A percentile compares a stretch with the other conserved stretches of the same genome.
Conservation (phyloP, 2,113 vertebrate species). For the Vireo altiloquus region DNA sequence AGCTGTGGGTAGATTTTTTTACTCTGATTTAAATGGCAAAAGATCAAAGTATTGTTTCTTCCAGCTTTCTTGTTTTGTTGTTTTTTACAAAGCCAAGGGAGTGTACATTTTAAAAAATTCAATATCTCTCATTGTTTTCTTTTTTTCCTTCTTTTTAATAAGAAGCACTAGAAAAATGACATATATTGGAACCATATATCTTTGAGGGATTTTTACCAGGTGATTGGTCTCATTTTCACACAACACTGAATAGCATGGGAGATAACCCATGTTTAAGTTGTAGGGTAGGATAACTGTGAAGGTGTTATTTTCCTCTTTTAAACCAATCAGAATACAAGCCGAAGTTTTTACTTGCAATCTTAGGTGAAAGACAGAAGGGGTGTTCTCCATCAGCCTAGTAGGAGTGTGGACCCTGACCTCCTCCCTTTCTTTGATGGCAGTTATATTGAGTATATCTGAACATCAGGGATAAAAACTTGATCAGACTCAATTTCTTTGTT, state of each 20-base stretch:
- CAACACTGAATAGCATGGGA: neutral
- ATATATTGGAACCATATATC: neutral
- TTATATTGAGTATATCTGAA: neutral
- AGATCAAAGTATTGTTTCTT: neutral
- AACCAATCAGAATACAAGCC: neutral
- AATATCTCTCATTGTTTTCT: neutral
- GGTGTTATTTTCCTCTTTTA: neutral
- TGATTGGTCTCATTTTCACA: neutral
- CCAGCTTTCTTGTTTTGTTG: neutral
- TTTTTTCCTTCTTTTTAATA: neutral
- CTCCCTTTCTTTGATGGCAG: neutral
- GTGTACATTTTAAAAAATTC: neutral
- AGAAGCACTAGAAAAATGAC: neutral
- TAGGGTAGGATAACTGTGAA: neutral
- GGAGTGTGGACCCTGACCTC: neutral
- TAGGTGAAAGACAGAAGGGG: neutral
- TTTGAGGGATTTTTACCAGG: neutral
- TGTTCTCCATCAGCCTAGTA: neutral
- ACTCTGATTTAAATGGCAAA: neutral
- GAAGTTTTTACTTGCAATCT: neutral
- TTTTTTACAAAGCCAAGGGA: neutral
- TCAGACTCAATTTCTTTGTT: neutral
- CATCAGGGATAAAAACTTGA: neutral
- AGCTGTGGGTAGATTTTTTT: neutral
- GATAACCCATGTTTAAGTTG: neutral